phyloP scores from a whole-genome alignment of 2,113 vertebrate species.

The Dendrocopos noguchii region DNA sequence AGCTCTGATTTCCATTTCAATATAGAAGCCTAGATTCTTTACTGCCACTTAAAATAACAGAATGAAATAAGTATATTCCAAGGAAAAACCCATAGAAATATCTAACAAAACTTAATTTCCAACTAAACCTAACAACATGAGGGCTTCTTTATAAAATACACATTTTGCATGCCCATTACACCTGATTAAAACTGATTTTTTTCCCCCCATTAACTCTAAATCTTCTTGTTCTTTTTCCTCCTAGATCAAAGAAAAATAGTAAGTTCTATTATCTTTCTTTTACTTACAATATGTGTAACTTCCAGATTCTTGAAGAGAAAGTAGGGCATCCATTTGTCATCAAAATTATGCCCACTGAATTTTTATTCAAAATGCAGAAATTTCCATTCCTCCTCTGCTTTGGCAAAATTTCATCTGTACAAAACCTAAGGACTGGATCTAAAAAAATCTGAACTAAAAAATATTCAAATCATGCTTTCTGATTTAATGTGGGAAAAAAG shows the following conservation, averaged over 20 bases:
- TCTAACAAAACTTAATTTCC: background rate
- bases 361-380: background rate
- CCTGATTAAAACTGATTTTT: background rate
- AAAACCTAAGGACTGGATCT: background rate
- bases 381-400: background rate
- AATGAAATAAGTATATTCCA: background rate
- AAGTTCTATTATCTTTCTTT: background rate
- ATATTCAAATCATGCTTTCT: background rate
- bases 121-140: background rate
- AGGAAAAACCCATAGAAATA: fast-evolving
- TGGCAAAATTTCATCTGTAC: background rate
- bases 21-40: background rate
- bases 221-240: fast-evolving
- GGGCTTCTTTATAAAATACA: background rate
- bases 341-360: background rate
- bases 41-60: background rate
- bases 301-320: background rate
- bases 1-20: background rate
- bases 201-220: background rate
- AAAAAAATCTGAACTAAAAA: background rate
- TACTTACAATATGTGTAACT: background rate
- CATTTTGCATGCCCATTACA: background rate
- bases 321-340: background rate
- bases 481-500: background rate
- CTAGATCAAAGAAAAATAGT: background rate